Evolutionary conservation across 2,797 vertebrate genomes (phyloP), one percentile per base, ranked within the genome.

Genomic region (Austrolebias charrua): DNA sequence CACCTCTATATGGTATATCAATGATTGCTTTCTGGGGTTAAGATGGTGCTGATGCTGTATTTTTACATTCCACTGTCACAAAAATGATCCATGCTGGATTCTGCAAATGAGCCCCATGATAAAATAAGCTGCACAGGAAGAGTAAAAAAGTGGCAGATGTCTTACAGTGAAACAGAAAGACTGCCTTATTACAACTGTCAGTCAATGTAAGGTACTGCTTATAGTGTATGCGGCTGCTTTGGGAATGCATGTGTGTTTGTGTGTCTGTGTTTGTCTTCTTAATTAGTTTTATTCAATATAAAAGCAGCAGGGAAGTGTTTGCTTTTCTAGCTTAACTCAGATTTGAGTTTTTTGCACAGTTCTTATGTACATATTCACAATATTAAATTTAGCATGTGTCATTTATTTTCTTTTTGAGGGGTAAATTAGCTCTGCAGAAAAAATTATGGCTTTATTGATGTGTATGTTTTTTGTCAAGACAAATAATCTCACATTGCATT

Each of bases 21-120:
- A 90, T 84, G 75, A 80, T 73, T 55, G 61, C 77, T 81, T 78
- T 79, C 76, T 74, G 68, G 86, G 82, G 90, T 88, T 78, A 82
- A 63, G 66, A 73, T 16, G 70, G 63, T 84, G 86, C 83, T 85
- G 75, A 90, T 78, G 70, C 69, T 79, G 66, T 60, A 57, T 38
- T 76, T 78, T 45, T 78, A 47, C 24, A 65, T 79, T 80, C 73
- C 71, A 68, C 61, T 71, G 76, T 64, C 60, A 64, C 58, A 76
- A 63, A 6, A 12, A 79, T 24, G 66, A 77, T 80, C 63, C 59
- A 44, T 56, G 73, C 29, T 53, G 58, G 73, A 67, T 66, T 77
- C 54, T 65, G 31, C 43, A 80, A 88, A 84, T 76, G 59, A 79
- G 74, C 31, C 60, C 63, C n/a, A 59, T 60, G 76, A 78, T 68